phyloP scores from a whole-genome alignment of 2,888 invertebrate species.

The Hypercompe scribonia region DNA sequence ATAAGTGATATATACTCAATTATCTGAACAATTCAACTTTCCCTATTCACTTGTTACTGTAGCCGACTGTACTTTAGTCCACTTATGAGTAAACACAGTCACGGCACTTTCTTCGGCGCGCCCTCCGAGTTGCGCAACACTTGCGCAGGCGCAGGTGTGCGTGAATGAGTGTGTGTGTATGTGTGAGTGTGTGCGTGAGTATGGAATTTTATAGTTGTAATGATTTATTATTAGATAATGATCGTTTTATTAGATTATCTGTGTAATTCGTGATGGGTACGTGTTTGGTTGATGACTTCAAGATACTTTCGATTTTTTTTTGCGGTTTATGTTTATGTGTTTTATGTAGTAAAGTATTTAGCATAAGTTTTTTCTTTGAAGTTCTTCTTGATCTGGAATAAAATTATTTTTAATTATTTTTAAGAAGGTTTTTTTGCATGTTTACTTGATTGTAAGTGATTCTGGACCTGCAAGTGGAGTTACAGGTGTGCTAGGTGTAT shows the following conservation, averaged over 20 bases:
- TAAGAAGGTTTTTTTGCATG: too few relatives aligned
- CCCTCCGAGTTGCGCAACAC: conserved; percentile 44
- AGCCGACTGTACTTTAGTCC: conserved; percentile 17
- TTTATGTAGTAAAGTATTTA: not conserved
- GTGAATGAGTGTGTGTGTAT: not conserved
- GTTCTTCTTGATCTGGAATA: too few relatives aligned
- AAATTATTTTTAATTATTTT: too few relatives aligned
- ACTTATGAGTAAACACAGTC: conserved; percentile 22
- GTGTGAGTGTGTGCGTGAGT: not conserved
- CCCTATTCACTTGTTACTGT: conserved; percentile 14
- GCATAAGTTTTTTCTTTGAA: too few relatives aligned
- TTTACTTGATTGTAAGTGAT: too few relatives aligned
- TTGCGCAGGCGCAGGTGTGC: conserved; percentile 7
- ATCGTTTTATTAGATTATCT: conserved; percentile 4
- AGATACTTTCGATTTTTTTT: not conserved
- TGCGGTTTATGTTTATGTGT: not conserved
- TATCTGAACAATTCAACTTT: conserved; percentile 16
- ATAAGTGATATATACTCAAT: not conserved
- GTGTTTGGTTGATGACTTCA: not conserved
- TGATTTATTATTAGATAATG: conserved; percentile 6
- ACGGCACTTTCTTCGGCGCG: conserved; percentile 55
- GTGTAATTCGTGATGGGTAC: conserved; percentile 7
- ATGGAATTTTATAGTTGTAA: conserved; percentile 9
- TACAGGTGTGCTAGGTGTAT: too few relatives aligned
- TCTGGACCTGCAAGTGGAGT: too few relatives aligned